A percentile compares a stretch with the other conserved stretches of the same genome.
Conservation (phyloP, 2,113 vertebrate genomes). For the Cyphomyrus plagiostoma region DNA sequence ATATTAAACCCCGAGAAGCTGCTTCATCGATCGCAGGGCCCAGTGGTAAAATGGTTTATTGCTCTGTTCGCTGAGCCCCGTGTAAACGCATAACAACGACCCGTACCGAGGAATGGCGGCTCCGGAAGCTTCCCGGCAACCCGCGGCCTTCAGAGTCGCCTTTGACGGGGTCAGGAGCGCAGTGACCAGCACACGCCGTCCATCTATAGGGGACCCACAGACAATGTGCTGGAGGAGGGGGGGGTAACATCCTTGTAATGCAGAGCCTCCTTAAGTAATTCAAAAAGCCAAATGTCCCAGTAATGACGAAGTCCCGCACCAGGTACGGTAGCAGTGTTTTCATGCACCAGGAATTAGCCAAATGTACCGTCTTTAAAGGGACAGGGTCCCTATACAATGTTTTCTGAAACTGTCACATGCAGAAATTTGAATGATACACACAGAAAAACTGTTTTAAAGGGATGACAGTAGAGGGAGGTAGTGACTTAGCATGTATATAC, state of each 20-base stretch:
- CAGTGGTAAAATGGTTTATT: constrained; percentile 97
- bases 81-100: constrained; percentile 52
- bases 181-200: constrained; percentile 7
- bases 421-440: neutral
- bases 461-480: neutral
- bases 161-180: constrained; percentile 16
- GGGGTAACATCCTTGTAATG: constrained; percentile 56
- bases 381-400: constrained; percentile 29
- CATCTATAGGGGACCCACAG: constrained; percentile 29
- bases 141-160: neutral
- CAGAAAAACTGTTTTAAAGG: neutral
- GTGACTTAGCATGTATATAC: neutral
- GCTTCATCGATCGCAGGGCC: constrained; percentile 82
- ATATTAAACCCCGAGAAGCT: constrained; percentile 95
- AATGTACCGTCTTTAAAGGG: constrained; percentile 58
- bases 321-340: constrained; percentile 56
- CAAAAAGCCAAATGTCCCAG: constrained; percentile 66
- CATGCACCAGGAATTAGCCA: constrained; percentile 64
- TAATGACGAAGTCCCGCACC: constrained; percentile 61
- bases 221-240: constrained; percentile 31
- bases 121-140: neutral
- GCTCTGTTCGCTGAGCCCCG: constrained; percentile 61
- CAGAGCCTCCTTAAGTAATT: constrained; percentile 54
- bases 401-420: neutral
- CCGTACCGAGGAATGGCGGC: constrained; percentile 22